A percentile compares a stretch with the other conserved stretches of the same genome.
phyloP scores from a whole-genome alignment of 2,888 invertebrate genomes.

The Strigamia maritima region DNA sequence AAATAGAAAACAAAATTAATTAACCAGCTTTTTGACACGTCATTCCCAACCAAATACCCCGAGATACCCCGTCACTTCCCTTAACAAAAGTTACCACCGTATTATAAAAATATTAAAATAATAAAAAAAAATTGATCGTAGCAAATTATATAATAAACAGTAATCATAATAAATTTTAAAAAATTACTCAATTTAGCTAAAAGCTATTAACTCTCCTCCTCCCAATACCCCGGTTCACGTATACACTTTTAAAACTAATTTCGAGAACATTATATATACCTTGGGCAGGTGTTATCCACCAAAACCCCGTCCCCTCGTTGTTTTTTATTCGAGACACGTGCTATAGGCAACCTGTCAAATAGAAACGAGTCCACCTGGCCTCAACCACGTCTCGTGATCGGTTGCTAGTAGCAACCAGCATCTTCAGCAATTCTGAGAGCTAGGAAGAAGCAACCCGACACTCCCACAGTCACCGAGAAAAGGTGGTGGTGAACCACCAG shows the following conservation, averaged over 20 bases:
- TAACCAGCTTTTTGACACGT: background rate
- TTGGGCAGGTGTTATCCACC: conserved; percentile 2
- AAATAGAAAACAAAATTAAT: background rate
- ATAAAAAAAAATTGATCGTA: background rate
- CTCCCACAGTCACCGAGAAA: conserved; percentile 24
- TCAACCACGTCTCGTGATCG: background rate
- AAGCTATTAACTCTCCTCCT: background rate
- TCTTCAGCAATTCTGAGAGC: background rate
- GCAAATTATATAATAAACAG: conserved; percentile 18
- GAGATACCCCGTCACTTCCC: no score
- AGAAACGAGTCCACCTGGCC: conserved; percentile 20
- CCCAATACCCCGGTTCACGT: background rate
- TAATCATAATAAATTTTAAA: conserved; percentile 28
- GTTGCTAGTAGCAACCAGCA: conserved; percentile 24
- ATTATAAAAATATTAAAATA: background rate
- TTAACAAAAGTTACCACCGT: background rate
- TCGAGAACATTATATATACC: background rate
- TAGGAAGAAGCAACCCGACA: conserved; percentile 27
- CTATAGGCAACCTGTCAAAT: background rate
- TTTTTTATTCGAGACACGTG: conserved; percentile 14
- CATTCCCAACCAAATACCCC: background rate
- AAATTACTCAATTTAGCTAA: conserved; percentile 15
- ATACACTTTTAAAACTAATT: background rate
- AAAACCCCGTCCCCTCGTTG: background rate
- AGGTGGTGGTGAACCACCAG: conserved; percentile 24